phyloP scores from a whole-genome alignment of 2,797 vertebrate genomes.

The Catostomus latipinnis region DNA sequence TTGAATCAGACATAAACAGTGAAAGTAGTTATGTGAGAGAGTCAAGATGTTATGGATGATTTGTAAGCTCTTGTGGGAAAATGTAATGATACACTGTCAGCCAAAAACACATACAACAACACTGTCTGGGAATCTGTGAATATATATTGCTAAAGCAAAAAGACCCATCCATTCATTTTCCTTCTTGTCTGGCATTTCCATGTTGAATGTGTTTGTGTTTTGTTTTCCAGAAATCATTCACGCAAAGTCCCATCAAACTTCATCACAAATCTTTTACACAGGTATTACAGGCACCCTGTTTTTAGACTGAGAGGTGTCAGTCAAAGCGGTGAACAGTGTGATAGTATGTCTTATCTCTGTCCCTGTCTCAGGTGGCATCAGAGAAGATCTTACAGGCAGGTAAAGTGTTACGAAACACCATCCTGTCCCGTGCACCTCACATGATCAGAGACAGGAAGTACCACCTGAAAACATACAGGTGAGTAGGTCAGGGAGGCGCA shows the following conservation, averaged over 20 bases:
- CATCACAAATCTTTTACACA: slow-evolving; percentile 87
- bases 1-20: too few species aligned
- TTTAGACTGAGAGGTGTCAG: slow-evolving; percentile 21
- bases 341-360: slow-evolving; percentile 13
- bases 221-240: slow-evolving; percentile 94
- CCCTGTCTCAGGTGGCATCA: slow-evolving; percentile 84
- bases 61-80: too few species aligned
- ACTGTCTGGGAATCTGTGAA: background rate
- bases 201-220: slow-evolving; percentile 67
- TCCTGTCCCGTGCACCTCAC: slow-evolving; percentile 91
- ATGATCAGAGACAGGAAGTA: slow-evolving; percentile 99
- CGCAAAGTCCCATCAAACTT: slow-evolving; percentile 86
- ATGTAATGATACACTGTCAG: background rate
- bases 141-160: background rate
- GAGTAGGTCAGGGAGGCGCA: background rate
- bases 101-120: background rate
- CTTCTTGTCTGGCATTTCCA: slow-evolving; percentile 37
- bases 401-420: slow-evolving; percentile 88
- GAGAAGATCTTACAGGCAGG: slow-evolving; percentile 93
- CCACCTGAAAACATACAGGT: slow-evolving; percentile 95
- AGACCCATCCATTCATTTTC: background rate
- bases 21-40: too few species aligned
- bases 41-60: too few species aligned
- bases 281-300: slow-evolving; percentile 78
- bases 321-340: slow-evolving; percentile 2